These are phyloP conservation scores for Drosophila setifemur DNA, from an alignment of 1,140 invertebrate species.

Conservation along the genomic window DNA sequence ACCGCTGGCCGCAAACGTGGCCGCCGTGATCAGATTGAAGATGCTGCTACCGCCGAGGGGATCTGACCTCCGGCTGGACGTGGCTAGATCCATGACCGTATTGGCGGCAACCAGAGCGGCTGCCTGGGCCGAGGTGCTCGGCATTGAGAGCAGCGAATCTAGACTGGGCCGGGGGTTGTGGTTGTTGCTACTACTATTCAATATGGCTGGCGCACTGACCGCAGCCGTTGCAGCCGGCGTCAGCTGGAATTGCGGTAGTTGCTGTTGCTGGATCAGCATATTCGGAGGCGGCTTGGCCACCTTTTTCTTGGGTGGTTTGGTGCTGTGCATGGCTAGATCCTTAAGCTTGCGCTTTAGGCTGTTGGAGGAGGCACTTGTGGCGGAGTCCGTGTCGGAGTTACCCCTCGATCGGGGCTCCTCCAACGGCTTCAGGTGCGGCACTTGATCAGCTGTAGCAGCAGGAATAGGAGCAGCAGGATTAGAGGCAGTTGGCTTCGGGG, in stretches of 20 bases:
- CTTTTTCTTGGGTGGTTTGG: slow-evolving; percentile 51
- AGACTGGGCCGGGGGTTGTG: slow-evolving; percentile 26
- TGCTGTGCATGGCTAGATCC: neutral
- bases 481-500: neutral
- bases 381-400: slow-evolving; percentile 78
- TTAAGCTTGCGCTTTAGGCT: slow-evolving; percentile 58
- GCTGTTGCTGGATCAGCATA: neutral
- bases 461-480: no score
- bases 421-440: slow-evolving; percentile 46
- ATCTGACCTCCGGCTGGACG: slow-evolving; percentile 54
- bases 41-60: slow-evolving; percentile 49
- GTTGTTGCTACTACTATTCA: neutral
- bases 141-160: slow-evolving; percentile 45
- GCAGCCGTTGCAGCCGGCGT: slow-evolving; percentile 27
- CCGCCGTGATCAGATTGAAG: slow-evolving; percentile 56
- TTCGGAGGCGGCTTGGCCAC: slow-evolving; percentile 13
- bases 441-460: slow-evolving; percentile 11
- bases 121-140: slow-evolving; percentile 65
- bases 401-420: slow-evolving; percentile 66
- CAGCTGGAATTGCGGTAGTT: slow-evolving; percentile 30
- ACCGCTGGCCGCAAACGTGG: slow-evolving; percentile 23
- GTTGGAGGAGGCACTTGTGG: slow-evolving; percentile 71
- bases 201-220: slow-evolving; percentile 13
- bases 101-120: slow-evolving; percentile 39
- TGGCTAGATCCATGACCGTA: slow-evolving; percentile 43